Evolutionary conservation across 1,140 invertebrate species (phyloP).

Genomic region (Patella vulgata): DNA sequence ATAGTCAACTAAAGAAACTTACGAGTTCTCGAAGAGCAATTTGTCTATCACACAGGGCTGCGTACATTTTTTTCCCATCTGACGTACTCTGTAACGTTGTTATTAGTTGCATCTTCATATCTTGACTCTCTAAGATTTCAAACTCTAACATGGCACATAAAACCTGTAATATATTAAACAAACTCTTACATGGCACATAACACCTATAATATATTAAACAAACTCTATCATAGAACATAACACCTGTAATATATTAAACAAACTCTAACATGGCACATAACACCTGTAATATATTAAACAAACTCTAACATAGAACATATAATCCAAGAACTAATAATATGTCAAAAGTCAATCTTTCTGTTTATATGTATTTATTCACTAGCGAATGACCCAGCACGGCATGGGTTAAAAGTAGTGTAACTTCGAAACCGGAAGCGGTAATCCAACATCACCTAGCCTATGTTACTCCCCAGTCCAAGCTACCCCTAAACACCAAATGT

Average conservation of each 20-base stretch:
- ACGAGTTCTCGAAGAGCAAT: conserved; percentile 82
- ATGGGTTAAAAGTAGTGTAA: too few relatives aligned
- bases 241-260: conserved; percentile 72
- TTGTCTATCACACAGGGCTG: conserved; percentile 79
- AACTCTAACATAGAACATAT: conserved; percentile 85
- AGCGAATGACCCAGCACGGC: too few relatives aligned
- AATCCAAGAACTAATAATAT: background rate
- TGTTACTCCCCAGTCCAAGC: too few relatives aligned
- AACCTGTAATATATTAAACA: conserved; percentile 72
- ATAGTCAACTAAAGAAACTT: conserved; percentile 51
- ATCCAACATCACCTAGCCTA: too few relatives aligned
- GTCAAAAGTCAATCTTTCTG: background rate
- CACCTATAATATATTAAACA: too few relatives aligned
- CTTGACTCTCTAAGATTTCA: conserved; percentile 74
- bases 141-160: conserved; percentile 86
- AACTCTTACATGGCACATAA: too few relatives aligned
- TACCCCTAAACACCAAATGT: too few relatives aligned
- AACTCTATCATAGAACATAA: conserved; percentile 86
- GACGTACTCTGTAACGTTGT: conserved; percentile 83
- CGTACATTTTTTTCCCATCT: conserved; percentile 77
- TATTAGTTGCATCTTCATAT: conserved; percentile 79
- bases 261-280: too few relatives aligned
- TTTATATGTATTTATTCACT: too few relatives aligned
- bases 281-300: too few relatives aligned
- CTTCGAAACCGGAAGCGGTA: too few relatives aligned